Conservation (phyloP, 1,140 invertebrate species). For the Drosophila leontia region DNA sequence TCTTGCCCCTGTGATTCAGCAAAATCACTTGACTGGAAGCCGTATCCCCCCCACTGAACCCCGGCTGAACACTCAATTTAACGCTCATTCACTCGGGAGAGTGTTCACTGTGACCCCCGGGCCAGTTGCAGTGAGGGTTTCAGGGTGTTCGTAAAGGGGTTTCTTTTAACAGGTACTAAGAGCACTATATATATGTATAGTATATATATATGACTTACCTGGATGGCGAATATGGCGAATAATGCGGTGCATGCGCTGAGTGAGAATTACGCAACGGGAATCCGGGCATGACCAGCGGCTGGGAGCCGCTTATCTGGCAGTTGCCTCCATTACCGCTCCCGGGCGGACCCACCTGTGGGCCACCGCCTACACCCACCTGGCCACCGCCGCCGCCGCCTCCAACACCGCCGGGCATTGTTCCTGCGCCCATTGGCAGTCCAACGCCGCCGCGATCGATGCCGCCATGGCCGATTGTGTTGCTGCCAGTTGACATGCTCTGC, state of each 20-base stretch:
- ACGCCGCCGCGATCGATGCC: conserved; percentile 81
- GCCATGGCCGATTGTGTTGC: conserved; percentile 83
- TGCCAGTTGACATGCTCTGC: conserved; percentile 85
- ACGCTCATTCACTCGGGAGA: conserved; percentile 32
- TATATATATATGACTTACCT: conserved; percentile 85
- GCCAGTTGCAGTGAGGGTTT: background rate
- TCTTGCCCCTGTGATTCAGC: background rate
- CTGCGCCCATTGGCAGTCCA: conserved; percentile 73
- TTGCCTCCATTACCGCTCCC: conserved; percentile 74
- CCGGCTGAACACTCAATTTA: conserved; percentile 39
- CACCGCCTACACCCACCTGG: conserved; percentile 29
- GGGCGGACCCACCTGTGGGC: conserved; percentile 59
- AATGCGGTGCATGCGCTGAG: conserved; percentile 90
- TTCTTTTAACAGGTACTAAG: background rate
- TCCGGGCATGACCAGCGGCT: conserved; percentile 91
- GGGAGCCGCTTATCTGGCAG: conserved; percentile 87
- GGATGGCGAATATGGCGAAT: conserved; percentile 94
- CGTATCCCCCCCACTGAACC: conserved; percentile 17
- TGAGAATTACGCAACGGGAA: conserved; percentile 90
- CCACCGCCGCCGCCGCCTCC: conserved; percentile 56
- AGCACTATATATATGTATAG: background rate
- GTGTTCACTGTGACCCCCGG: conserved; percentile 29
- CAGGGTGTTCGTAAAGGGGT: background rate
- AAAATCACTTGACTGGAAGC: conserved; percentile 49
- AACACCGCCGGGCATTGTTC: conserved; percentile 69